Evolutionary conservation across 2,113 vertebrate species (phyloP).

Genomic region (Oenanthe oenanthe): DNA sequence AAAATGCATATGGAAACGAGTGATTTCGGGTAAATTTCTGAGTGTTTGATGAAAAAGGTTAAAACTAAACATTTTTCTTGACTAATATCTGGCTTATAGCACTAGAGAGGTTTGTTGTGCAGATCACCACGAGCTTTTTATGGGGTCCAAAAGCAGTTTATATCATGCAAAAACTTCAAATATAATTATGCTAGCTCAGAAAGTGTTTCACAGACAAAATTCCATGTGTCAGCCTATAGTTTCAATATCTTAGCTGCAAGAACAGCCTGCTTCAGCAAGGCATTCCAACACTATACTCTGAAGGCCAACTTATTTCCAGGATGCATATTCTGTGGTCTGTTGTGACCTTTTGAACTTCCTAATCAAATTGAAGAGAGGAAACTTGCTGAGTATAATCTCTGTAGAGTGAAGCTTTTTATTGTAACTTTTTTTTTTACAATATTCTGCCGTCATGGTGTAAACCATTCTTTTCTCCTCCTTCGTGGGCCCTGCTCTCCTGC

Average conservation of each 20-base stretch:
- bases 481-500: background rate
- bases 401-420: background rate
- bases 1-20: constrained; percentile 5
- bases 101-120: background rate
- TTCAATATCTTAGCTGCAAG: background rate
- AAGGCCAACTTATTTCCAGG: background rate
- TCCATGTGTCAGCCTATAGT: background rate
- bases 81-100: constrained; percentile 34
- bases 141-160: constrained; percentile 36
- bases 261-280: background rate
- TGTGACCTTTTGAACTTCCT: background rate
- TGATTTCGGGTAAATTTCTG: constrained; percentile 28
- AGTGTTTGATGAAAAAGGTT: constrained; percentile 29
- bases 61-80: constrained; percentile 17
- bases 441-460: background rate
- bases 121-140: constrained; percentile 41
- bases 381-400: background rate
- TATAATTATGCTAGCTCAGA: background rate
- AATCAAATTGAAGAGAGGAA: background rate
- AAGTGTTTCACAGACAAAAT: constrained; percentile 32
- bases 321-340: background rate
- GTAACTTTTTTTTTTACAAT: background rate
- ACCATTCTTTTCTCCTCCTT: background rate
- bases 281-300: fast-evolving
- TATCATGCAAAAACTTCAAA: constrained; percentile 31